Percentiles rank a stretch among this genome's conserved stretches.
Evolutionary conservation across 2,113 vertebrate species (phyloP).

Genomic region (Cariama cristata): DNA sequence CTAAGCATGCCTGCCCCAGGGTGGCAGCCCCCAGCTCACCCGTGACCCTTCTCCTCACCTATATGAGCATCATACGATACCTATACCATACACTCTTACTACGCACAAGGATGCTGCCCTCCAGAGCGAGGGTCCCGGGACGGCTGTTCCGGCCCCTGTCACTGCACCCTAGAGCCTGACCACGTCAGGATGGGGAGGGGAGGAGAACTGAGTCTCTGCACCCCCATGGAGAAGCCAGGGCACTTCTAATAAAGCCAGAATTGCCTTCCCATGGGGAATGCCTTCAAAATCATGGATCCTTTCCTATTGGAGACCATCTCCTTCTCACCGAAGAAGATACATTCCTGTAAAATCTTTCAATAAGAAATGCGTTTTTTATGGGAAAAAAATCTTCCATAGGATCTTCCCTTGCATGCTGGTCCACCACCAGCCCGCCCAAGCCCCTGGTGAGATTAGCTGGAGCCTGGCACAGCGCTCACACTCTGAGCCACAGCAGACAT

Average conservation of each 20-base stretch:
- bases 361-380: background rate
- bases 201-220: background rate
- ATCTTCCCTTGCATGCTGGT: background rate
- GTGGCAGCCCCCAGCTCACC: background rate
- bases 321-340: background rate
- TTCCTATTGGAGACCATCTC: background rate
- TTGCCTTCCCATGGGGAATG: background rate
- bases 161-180: background rate
- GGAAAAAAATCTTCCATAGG: background rate
- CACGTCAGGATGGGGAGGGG: background rate
- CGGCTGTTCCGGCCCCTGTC: accelerated
- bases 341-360: background rate
- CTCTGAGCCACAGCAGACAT: background rate
- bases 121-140: background rate
- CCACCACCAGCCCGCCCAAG: background rate
- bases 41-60: background rate
- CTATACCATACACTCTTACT: accelerated
- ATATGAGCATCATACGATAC: background rate
- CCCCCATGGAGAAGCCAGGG: accelerated
- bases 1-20: background rate
- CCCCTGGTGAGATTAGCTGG: background rate
- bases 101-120: background rate
- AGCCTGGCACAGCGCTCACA: background rate
- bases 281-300: background rate
- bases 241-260: background rate